Base-by-base conservation (phyloP, 2,113 vertebrate species). In the Irena cyanogastra region DNA sequence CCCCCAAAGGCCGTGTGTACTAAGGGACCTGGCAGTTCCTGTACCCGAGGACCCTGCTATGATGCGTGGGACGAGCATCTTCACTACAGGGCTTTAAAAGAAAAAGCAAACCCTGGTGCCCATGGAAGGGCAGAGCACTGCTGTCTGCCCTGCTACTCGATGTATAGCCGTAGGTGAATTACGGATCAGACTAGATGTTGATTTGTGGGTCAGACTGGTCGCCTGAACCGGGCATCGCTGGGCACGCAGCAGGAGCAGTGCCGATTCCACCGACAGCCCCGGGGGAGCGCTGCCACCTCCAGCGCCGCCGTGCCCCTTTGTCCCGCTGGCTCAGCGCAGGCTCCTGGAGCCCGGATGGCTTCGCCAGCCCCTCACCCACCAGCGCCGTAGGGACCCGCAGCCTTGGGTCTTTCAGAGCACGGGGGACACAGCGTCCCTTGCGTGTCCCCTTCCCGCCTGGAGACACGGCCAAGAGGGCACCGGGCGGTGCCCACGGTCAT, bases 201-300 rank as follows among this genome's bases (percentile, higher is more conserved):
- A 37, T 24, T 7, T 45, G 3, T 2, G 76, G 64, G 35, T 50
- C 45, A 33, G 57, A n/a, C 33, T 35, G 59, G 70, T 21, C 10
- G 2, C 5, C 2, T n/a, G 53, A 37, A 9, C 2, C 24, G 27
- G 50, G 24, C 28, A 50, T 24, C 1, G 11, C 20, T 17, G 19
- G 35, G 35, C 18, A n/a, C 3, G 12, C 61, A 30, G 70, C 20
- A 33, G 68, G 31, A 49, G 52, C 16, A 2, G 54, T 4, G 27
- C 56, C 45, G 33, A 17, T 54, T 5, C 60, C 19, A 12, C 28
- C 16, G 61, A 3, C 20, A 1, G 1, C 41, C 3, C 60, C 17
- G 10, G 26, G 37, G 39, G 17, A 53, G 54, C 45, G 23, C 64
- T 35, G 94, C 45, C 50, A 0, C 1, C 16, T 15, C 52, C 23